Base-by-base conservation (phyloP, 2,797 vertebrate species). In the Diceros bicornis region DNA sequence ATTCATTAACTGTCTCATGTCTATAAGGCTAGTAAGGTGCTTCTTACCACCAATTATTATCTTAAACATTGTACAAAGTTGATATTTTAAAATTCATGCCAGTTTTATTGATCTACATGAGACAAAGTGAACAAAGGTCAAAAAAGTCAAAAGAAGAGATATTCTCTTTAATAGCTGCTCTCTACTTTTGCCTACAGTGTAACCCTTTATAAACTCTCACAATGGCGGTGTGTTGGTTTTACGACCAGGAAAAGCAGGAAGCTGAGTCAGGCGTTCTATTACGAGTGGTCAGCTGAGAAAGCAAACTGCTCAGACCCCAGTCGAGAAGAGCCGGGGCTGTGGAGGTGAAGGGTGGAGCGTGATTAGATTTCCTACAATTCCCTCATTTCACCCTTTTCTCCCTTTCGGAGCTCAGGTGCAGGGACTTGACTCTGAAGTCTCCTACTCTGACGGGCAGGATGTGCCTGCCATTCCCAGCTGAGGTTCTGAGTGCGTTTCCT, bases 161-260 rank as follows among this genome's bases (percentile, higher is more conserved):
- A 57, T 6, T 61, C 1, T 72, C 93, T 95, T 75, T 34, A 91
- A 86, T 89, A 89, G 44, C 23, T 81, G 7, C 1, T 84, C 8
- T 92, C 52, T 82, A 57, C 13, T 64, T 95, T 93, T 68, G 25
- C 47, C n/a, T 81, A 81, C 90, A 93, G 50, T 87, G 79, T 34
- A 34, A 34, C 6, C 7, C 0, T 69, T 85, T 85, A 69, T 50
- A 57, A 89, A 81, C 69, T 82, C 25, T 94, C 64, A 66, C 57
- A 89, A 25, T 52, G 17, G 12, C 32, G 25, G 74, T 61, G 4
- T 68, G 13, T 37, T 91, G 91, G 82, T 90, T 89, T 97, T 89
- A 62, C 55, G n/a, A 74, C 34, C 32, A 79, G 57, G 11, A 32
- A 96, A 92, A 71, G 17, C 27, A 77, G 25, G 21, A 44, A 78